Conservation (phyloP, 64 coral and sea anemone species). For the Acropora tenuis region DNA sequence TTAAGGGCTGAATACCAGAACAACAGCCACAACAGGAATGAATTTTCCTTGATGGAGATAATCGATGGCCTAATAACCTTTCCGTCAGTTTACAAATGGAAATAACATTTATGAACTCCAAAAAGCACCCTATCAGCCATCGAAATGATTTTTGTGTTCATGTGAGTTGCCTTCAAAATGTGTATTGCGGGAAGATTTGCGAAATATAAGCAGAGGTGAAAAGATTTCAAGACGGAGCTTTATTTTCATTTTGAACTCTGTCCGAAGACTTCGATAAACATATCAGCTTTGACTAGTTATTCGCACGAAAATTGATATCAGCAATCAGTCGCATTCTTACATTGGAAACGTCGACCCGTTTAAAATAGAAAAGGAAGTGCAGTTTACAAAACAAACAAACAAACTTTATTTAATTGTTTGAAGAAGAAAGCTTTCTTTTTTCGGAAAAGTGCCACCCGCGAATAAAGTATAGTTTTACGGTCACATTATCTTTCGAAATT, state of each 20-base stretch:
- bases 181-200: not conserved
- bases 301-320: no score
- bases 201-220: not conserved
- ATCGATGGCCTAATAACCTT: slow-evolving; percentile 13
- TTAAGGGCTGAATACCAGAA: no score
- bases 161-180: not conserved
- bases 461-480: not conserved
- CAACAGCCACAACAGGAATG: not conserved
- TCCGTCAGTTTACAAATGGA: not conserved
- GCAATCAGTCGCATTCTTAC: no score
- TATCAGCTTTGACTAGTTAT: not conserved
- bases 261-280: not conserved
- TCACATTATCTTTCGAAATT: not conserved
- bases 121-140: not conserved
- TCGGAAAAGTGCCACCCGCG: not conserved
- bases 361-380: not conserved
- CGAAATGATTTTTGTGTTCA: not conserved
- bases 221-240: not conserved
- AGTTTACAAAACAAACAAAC: slow-evolving; percentile 4
- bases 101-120: not conserved
- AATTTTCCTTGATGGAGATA: not conserved
- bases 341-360: not conserved
- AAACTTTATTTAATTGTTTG: not conserved
- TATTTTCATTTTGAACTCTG: no score
- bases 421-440: not conserved